phyloP scores from a whole-genome alignment of 2,113 vertebrate species.

The Festucalex cinctus region DNA sequence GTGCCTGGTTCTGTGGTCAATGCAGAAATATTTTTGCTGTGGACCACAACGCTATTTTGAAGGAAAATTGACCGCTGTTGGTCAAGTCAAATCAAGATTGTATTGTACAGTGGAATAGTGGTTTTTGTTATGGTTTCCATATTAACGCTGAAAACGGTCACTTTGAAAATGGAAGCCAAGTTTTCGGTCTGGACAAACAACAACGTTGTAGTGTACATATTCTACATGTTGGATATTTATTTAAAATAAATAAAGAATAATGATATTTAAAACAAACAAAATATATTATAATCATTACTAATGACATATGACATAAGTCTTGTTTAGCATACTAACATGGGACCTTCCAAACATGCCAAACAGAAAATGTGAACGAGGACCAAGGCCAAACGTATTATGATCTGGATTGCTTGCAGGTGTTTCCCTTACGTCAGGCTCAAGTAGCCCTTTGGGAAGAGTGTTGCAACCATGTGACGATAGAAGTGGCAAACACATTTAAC shows the following conservation, averaged over 20 bases:
- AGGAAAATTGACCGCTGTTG: background rate
- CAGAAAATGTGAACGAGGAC: background rate
- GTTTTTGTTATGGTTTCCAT: background rate
- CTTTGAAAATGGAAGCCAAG: background rate
- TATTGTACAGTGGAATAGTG: background rate
- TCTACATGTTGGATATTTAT: no score
- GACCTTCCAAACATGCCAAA: background rate
- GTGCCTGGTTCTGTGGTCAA: background rate
- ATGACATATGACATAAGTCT: background rate
- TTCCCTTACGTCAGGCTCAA: constrained; percentile 41
- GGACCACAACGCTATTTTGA: background rate
- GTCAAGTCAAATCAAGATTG: background rate
- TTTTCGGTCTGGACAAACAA: background rate
- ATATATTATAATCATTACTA: background rate
- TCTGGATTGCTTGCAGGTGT: constrained; percentile 28
- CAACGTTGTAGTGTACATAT: background rate
- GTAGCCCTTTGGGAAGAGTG: constrained; percentile 53
- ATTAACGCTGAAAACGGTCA: no score
- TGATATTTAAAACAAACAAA: background rate
- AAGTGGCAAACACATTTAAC: constrained; percentile 38
- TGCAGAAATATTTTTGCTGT: background rate
- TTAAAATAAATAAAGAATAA: no score
- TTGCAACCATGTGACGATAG: constrained; percentile 65
- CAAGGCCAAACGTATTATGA: background rate
- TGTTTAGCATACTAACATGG: background rate